phyloP scores from a whole-genome alignment of 2,888 invertebrate species.

The Eucera pruinosa region DNA sequence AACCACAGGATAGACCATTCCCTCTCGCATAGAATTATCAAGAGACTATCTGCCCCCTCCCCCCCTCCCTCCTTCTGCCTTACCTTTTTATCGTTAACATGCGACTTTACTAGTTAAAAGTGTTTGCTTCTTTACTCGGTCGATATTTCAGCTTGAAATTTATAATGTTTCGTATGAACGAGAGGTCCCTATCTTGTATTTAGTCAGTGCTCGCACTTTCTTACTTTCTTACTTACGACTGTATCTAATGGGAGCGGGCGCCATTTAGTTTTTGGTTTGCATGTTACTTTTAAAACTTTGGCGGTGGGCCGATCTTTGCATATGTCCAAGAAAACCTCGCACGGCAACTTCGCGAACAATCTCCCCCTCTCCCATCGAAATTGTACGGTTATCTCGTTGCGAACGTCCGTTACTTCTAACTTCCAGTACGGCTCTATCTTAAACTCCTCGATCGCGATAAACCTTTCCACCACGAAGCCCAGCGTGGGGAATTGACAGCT shows the following conservation, averaged over 20 bases:
- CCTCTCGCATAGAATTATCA: too few species aligned
- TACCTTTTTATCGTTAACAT: too few species aligned
- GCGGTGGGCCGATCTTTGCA: constrained; percentile 91
- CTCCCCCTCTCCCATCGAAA: constrained; percentile 95
- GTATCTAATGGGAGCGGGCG: constrained; percentile 98
- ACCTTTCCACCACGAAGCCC: constrained; percentile 99
- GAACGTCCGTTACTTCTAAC: constrained; percentile 92
- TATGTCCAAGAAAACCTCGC: constrained; percentile 92
- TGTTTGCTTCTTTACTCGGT: too few species aligned
- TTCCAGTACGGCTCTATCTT: constrained; percentile 98
- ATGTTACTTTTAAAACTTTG: constrained; percentile 90
- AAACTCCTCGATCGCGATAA: constrained; percentile 95
- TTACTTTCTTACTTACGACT: constrained; percentile 88
- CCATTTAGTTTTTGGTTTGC: constrained; percentile 98
- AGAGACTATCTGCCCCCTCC: too few species aligned
- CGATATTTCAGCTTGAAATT: too few species aligned
- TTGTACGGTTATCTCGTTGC: constrained; percentile 91
- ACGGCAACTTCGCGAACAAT: constrained; percentile 94
- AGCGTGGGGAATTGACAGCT: constrained; percentile 99
- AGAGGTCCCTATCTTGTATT: too few species aligned
- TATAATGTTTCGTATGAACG: too few species aligned
- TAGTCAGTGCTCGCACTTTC: too few species aligned
- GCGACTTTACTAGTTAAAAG: too few species aligned
- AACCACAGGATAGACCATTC: too few species aligned
- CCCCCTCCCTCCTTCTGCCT: too few species aligned